Conservation (phyloP, 2,113 vertebrate species). For the Callipepla californica region DNA sequence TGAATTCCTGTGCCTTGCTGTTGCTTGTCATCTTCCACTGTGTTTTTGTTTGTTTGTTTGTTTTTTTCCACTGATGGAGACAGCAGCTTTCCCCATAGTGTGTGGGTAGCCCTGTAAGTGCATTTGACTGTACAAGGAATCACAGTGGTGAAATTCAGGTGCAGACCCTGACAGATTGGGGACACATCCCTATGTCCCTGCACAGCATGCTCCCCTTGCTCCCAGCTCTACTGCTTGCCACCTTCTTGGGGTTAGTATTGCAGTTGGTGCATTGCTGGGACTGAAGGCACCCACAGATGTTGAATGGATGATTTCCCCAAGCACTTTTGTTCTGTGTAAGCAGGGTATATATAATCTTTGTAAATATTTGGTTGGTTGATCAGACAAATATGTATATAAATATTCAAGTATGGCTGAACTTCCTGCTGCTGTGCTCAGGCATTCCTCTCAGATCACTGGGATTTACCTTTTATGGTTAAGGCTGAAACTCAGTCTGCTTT, state of each 20-base stretch:
- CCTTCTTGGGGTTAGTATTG: not conserved
- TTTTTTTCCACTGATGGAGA: not conserved
- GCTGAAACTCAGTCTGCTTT: not conserved
- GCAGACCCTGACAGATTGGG: accelerated
- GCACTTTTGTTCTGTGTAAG: not conserved
- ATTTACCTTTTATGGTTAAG: not conserved
- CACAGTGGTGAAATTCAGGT: accelerated
- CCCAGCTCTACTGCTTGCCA: not conserved
- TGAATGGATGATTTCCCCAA: not conserved
- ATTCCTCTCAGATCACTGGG: not conserved
- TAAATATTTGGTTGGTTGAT: not conserved
- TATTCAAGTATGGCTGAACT: not conserved
- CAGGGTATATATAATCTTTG: not conserved
- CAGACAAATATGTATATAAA: not conserved
- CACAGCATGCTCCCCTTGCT: not conserved
- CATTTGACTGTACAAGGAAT: accelerated
- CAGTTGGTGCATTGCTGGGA: not conserved
- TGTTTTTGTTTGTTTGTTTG: too few relatives aligned
- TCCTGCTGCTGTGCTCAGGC: not conserved
- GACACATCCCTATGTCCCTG: not conserved
- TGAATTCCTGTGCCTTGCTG: not conserved
- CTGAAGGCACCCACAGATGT: not conserved
- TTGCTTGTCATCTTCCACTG: not conserved
- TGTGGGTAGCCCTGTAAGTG: not conserved
- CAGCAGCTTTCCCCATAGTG: not conserved